Conservation (phyloP, 2,797 vertebrate genomes). For the Phoebastria nigripes region DNA sequence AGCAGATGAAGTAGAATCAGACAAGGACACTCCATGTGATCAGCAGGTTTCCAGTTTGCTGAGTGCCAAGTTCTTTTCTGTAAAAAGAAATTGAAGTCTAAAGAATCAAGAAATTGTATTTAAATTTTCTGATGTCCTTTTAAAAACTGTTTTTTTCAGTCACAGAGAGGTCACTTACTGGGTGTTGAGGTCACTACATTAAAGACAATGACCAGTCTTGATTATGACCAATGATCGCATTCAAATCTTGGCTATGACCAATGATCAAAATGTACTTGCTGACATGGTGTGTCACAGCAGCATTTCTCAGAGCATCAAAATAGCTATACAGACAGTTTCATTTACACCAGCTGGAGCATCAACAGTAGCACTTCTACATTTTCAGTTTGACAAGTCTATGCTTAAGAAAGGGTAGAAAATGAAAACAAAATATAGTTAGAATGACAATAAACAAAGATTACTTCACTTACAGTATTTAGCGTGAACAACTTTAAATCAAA, state of each 20-base stretch:
- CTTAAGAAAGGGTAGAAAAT: not conserved
- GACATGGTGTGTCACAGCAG: not conserved
- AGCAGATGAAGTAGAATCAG: not conserved
- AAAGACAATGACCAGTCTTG: not conserved
- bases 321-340: not conserved
- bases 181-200: not conserved
- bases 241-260: not conserved
- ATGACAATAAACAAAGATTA: not conserved
- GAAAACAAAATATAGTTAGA: not conserved
- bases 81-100: not conserved
- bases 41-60: not conserved
- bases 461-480: not conserved
- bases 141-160: not conserved
- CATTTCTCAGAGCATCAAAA: not conserved
- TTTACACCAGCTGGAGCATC: not conserved
- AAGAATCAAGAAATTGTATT: not conserved
- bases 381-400: not conserved
- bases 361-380: not conserved
- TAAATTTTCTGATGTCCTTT: not conserved
- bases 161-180: not conserved
- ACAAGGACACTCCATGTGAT: not conserved
- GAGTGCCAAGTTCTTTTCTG: not conserved
- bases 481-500: not conserved
- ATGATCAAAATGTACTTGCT: not conserved
- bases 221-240: not conserved